Percentiles rank a stretch among this genome's conserved stretches.
These are phyloP conservation scores for Sarcophaga peregrina DNA, from an alignment of 1,140 invertebrate genomes.

Conservation along the genomic window DNA sequence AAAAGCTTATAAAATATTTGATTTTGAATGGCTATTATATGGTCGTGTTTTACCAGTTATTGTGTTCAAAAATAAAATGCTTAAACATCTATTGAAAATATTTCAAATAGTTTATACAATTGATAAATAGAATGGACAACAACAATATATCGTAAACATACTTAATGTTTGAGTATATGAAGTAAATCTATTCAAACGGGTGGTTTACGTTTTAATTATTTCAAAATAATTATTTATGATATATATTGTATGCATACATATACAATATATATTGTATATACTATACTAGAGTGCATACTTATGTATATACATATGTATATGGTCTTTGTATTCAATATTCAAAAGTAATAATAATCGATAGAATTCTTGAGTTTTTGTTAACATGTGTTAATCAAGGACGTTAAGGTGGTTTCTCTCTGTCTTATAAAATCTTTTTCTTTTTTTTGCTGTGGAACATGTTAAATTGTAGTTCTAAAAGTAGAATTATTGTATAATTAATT, in stretches of 20 bases:
- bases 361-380: background rate
- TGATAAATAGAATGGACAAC: no score
- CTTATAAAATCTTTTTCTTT: background rate
- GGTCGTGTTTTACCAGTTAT: no score
- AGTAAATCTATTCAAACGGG: background rate
- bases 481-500: background rate
- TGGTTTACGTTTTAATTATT: background rate
- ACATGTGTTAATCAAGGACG: background rate
- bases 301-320: background rate
- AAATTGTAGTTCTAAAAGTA: constrained; percentile 2
- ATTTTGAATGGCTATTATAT: no score
- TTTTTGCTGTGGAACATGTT: background rate
- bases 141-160: no score
- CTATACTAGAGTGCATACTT: no score
- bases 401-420: background rate
- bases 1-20: no score
- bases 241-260: background rate
- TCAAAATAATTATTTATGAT: background rate
- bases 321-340: background rate
- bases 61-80: no score
- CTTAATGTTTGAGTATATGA: no score
- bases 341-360: no score
- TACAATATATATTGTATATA: background rate
- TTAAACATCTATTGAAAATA: no score
- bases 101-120: no score